These are phyloP conservation scores for Pangasianodon hypophthalmus DNA, from an alignment of 2,113 vertebrate species.

Conservation along the genomic window DNA sequence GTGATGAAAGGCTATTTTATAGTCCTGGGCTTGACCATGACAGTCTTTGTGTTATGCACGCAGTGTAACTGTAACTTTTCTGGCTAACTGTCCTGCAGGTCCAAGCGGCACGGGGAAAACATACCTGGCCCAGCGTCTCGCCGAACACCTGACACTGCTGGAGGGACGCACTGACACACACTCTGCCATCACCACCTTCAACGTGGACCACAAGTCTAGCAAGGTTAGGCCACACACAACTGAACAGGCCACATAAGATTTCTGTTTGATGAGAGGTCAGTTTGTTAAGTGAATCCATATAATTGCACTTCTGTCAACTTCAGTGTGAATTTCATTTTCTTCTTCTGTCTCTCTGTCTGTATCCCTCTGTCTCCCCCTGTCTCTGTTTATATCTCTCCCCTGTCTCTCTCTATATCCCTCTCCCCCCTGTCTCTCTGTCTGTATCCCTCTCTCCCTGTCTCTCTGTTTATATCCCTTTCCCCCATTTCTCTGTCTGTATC, in stretches of 20 bases:
- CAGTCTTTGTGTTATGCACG: not conserved
- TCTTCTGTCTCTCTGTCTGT: not conserved
- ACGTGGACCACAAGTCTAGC: constrained; percentile 96
- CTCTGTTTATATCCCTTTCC: not conserved
- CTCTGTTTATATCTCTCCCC: not conserved
- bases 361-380: not conserved
- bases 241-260: not conserved
- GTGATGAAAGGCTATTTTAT: not conserved
- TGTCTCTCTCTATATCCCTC: not conserved
- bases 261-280: not conserved
- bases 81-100: constrained; percentile 64
- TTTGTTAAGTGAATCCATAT: not conserved
- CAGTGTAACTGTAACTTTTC: not conserved
- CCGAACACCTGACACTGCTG: constrained; percentile 82
- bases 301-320: not conserved
- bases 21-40: not conserved
- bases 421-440: not conserved
- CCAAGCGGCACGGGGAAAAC: constrained; percentile 96
- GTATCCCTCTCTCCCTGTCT: not conserved
- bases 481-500: not conserved
- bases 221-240: constrained; percentile 75
- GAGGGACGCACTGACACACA: constrained; percentile 83
- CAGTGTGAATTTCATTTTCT: not conserved
- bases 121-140: constrained; percentile 89
- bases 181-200: constrained; percentile 89